These are phyloP conservation scores for Vannuccia rotundouncinata DNA, from an alignment of 2,888 invertebrate species.

Conservation along the genomic window DNA sequence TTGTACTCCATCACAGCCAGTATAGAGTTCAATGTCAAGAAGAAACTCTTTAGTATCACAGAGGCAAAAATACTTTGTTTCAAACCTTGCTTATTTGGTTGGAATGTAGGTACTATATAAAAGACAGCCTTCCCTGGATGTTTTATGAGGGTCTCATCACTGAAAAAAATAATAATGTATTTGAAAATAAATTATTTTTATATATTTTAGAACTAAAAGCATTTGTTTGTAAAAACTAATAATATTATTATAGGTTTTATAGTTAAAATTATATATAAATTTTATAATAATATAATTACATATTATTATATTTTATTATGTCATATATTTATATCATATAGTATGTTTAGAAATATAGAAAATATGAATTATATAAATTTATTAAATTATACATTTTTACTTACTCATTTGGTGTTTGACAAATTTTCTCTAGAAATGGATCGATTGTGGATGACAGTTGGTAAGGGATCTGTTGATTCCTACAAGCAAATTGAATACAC, in stretches of 20 bases:
- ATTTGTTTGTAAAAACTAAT: no score
- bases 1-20: neutral
- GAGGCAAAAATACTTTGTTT: neutral
- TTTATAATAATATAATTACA: no score
- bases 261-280: no score
- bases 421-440: neutral
- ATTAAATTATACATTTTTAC: neutral
- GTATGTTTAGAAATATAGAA: neutral
- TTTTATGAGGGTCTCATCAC: neutral
- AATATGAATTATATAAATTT: neutral
- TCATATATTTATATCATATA: neutral
- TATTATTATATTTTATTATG: neutral
- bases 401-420: neutral
- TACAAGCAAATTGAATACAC: neutral
- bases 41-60: neutral
- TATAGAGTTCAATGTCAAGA: neutral
- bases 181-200: no score
- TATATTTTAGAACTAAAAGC: no score
- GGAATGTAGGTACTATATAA: neutral
- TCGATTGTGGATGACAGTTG: neutral
- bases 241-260: no score
- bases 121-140: neutral
- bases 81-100: conserved; percentile 11
- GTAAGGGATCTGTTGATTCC: conserved; percentile 12
- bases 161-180: no score